Evolutionary conservation across 2,797 vertebrate genomes (phyloP).

Genomic region (Diplodus sargus): DNA sequence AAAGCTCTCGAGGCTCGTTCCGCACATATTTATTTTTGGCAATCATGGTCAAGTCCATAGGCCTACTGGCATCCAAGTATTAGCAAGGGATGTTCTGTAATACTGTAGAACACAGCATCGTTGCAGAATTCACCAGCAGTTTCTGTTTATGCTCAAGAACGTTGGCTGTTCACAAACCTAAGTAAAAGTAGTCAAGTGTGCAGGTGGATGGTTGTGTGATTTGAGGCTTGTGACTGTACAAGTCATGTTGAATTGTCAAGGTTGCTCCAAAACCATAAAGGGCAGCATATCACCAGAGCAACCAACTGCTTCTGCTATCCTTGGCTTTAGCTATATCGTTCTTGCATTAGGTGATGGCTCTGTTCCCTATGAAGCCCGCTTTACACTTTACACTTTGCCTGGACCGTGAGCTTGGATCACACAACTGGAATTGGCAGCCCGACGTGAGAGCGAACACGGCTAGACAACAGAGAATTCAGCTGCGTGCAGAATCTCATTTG

Average conservation of each 20-base stretch:
- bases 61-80: conserved; percentile 2
- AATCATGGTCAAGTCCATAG: conserved; percentile 2
- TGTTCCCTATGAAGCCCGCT: no score
- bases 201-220: background rate
- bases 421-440: no score
- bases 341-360: no score
- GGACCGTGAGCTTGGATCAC: no score
- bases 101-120: background rate
- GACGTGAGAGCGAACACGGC: no score
- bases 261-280: no score
- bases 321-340: no score
- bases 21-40: conserved; percentile 21
- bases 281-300: no score
- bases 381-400: no score
- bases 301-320: no score
- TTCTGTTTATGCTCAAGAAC: background rate
- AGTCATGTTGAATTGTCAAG: background rate
- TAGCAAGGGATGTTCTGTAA: background rate
- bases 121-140: background rate
- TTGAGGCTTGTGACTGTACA: background rate
- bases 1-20: conserved; percentile 18
- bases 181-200: conserved; percentile 8
- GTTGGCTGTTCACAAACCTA: background rate
- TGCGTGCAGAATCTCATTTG: no score
- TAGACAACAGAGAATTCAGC: no score